phyloP scores from a whole-genome alignment of 2,797 vertebrate species.

The Myotis pilosus region DNA sequence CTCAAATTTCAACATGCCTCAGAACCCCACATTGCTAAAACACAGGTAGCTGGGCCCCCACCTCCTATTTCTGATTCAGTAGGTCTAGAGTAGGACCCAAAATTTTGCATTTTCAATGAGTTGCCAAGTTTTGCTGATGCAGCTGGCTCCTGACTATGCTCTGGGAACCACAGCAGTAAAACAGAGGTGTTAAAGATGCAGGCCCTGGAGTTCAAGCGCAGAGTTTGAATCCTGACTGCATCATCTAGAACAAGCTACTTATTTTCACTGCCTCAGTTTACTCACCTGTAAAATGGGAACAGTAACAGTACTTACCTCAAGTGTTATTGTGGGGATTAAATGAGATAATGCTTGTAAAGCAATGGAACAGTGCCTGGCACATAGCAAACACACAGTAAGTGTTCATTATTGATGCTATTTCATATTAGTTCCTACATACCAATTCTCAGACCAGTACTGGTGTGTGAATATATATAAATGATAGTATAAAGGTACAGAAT shows the following conservation, averaged over 20 bases:
- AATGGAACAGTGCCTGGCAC: neutral
- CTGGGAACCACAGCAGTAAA: neutral
- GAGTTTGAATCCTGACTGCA: neutral
- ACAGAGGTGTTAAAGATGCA: neutral
- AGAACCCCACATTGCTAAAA: constrained; percentile 14
- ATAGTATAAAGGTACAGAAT: neutral
- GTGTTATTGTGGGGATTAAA: neutral
- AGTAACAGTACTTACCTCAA: neutral
- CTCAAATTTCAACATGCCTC: neutral
- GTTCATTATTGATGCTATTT: neutral
- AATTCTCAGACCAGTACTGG: neutral
- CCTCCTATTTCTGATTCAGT: neutral
- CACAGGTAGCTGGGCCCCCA: neutral
- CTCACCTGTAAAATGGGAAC: neutral
- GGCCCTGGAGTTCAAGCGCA: neutral
- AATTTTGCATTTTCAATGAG: neutral
- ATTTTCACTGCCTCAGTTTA: neutral
- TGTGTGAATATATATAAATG: neutral
- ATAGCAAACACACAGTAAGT: neutral
- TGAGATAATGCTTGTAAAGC: neutral
- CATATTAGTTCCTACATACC: neutral
- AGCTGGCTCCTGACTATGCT: neutral
- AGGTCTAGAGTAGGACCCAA: neutral
- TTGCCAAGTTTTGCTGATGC: neutral
- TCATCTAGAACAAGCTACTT: neutral